Percentiles rank a stretch among this genome's conserved stretches.
Evolutionary conservation across 2,113 vertebrate genomes (phyloP).

Genomic region (Perognathus longimembris): DNA sequence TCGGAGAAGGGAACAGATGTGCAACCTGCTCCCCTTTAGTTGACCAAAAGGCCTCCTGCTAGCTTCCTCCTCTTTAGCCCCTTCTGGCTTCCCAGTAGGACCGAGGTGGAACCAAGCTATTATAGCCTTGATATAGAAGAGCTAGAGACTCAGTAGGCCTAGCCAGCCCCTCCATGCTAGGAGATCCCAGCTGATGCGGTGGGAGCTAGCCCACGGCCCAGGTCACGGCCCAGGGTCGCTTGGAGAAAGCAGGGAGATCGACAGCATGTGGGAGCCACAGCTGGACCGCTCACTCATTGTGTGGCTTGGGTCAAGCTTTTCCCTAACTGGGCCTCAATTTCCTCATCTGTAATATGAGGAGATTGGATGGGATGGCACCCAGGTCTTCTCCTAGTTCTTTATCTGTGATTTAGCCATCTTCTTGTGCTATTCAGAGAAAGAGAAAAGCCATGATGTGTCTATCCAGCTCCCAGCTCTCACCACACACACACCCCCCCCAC

Average conservation of each 20-base stretch:
- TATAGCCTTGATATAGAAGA: background rate
- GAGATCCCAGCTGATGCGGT: too few species aligned
- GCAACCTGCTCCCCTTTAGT: background rate
- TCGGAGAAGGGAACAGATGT: background rate
- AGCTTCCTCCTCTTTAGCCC: too few species aligned
- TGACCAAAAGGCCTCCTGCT: background rate
- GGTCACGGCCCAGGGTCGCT: background rate
- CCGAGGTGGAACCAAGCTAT: too few species aligned
- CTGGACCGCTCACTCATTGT: background rate
- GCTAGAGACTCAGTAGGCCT: background rate
- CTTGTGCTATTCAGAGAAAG: background rate
- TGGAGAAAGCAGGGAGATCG: too few species aligned
- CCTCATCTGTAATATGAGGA: background rate
- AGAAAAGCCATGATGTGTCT: background rate
- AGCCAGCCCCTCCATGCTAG: too few species aligned
- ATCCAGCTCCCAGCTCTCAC: background rate
- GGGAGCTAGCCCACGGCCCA: background rate
- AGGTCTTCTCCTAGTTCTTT: background rate
- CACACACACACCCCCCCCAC: fast-evolving
- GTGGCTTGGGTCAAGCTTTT: background rate
- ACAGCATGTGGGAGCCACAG: background rate
- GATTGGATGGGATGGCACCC: background rate
- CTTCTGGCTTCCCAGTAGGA: background rate
- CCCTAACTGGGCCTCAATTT: background rate
- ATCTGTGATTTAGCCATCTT: background rate